phyloP scores from a whole-genome alignment of 1,140 invertebrate species.

The Idris sp. region DNA sequence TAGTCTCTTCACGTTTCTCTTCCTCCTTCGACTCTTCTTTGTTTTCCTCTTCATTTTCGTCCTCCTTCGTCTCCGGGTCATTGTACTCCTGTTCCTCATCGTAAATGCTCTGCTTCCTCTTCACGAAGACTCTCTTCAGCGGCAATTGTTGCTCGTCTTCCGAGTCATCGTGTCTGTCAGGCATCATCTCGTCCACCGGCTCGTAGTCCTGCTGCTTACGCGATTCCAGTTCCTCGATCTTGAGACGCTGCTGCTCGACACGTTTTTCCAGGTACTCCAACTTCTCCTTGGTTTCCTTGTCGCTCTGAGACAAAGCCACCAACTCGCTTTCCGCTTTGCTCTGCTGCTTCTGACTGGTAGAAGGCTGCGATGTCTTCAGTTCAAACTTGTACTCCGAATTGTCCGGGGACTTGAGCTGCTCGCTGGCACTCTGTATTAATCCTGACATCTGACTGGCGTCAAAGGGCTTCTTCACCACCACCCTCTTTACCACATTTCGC shows the following conservation, averaged over 20 bases:
- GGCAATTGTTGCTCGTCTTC: conserved; percentile 76
- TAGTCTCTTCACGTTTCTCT: conserved; percentile 24
- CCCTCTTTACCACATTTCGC: conserved; percentile 76
- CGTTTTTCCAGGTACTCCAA: conserved; percentile 73
- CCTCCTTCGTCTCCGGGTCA: conserved; percentile 56
- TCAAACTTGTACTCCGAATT: conserved; percentile 69
- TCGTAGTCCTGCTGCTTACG: conserved; percentile 74
- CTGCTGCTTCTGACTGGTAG: conserved; percentile 53
- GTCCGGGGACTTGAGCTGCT: conserved; percentile 50
- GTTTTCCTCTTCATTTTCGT: conserved; percentile 13
- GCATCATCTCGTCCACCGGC: conserved; percentile 72
- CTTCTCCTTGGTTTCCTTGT: conserved; percentile 74
- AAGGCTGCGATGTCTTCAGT: conserved; percentile 68
- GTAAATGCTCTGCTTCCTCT: conserved; percentile 76
- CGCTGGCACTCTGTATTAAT: conserved; percentile 62
- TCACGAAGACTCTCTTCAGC: conserved; percentile 75
- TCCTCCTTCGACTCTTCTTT: not conserved
- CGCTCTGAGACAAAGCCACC: conserved; percentile 51
- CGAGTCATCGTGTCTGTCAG: conserved; percentile 75
- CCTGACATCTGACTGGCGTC: conserved; percentile 67
- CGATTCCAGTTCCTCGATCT: conserved; percentile 74
- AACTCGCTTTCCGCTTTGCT: conserved; percentile 37
- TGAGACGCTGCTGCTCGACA: conserved; percentile 75
- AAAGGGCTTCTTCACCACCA: conserved; percentile 73
- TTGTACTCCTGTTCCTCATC: conserved; percentile 76